A percentile compares a stretch with the other conserved stretches of the same genome.
Conservation (phyloP, 2,797 vertebrate genomes). For the Urophycis tenuis region DNA sequence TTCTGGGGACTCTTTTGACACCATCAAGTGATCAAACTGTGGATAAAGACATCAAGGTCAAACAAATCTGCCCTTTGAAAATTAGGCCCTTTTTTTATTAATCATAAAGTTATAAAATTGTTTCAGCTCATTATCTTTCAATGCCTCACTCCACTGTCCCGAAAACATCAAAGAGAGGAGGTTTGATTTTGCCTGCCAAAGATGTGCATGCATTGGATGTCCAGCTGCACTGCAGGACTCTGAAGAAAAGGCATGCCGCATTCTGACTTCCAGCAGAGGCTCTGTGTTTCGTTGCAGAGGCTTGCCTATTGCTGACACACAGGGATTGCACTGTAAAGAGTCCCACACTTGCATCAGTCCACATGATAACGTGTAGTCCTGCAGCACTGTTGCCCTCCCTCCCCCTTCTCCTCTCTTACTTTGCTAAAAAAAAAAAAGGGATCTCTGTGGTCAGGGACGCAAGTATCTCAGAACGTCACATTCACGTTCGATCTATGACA, state of each 20-base stretch:
- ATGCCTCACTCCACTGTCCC: neutral
- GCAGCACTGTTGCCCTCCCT: constrained; percentile 27
- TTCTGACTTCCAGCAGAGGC: no score
- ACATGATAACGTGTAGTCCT: constrained; percentile 7
- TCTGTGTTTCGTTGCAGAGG: no score
- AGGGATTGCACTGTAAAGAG: constrained; percentile 26
- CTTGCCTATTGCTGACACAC: constrained; percentile 71
- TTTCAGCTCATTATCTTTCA: no score
- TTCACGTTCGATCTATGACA: constrained; percentile 19
- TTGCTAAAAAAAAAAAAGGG: constrained; percentile 20
- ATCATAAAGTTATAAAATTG: neutral
- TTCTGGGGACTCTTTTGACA: constrained; percentile 25
- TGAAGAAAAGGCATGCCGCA: no score
- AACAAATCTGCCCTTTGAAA: neutral
- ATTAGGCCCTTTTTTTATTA: neutral
- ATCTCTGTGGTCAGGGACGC: constrained; percentile 40
- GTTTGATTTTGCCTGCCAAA: constrained; percentile 18
- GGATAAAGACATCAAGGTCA: neutral
- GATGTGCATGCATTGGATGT: constrained; percentile 47
- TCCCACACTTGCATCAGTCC: no score
- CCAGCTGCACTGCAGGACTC: constrained; percentile 19
- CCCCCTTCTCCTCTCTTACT: neutral
- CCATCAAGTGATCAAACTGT: neutral
- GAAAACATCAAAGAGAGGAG: neutral
- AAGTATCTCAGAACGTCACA: constrained; percentile 46